Base-by-base conservation (phyloP, 2,113 vertebrate species). In the Poeciliopsis prolifica region DNA sequence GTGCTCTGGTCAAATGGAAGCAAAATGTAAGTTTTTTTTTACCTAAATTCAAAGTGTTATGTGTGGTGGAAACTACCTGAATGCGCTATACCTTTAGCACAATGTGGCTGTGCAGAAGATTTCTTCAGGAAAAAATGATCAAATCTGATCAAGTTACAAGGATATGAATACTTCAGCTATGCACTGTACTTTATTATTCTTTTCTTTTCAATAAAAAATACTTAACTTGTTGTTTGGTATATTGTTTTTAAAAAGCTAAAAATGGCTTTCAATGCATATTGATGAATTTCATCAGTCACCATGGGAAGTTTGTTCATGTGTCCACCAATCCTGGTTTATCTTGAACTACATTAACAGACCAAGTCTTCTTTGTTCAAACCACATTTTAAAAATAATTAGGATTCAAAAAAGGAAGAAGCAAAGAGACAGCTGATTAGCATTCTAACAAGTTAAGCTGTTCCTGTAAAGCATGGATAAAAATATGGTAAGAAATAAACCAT, bases 401-500 rank as follows among this genome's bases (percentile, higher is more conserved):
- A 72, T 28, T 29, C 8, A 5, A 37, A 54, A 30, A 61, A 31
- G 61, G 42, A 40, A 0, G 1, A 8, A 22, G 15, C 51, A 42
- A 0, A 24, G 1, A 60, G 35, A 5, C 60, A 26, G 15, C 33
- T 31, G n/a, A 14, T 7, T 61, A 33, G 44, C 24, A 70, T 1
- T 69, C 40, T 28, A 11, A 48, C 3, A 22, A 70, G 12, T 61
- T 22, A 19, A 71, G 37, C 5, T 30, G 58, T 2, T 33, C 62
- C 3, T 19, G 17, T 19, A 61, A 3, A 77, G 10, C 13, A 68
- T 15, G 61, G 17, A 9, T 15, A 3, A 0, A 29, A 66, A 61
- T 42, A 29, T 19, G 9, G 6, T 30, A 28, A 86, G 73, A 75
- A 83, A 61, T 42, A 79, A 73, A 83, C 65, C 69, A 48, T 80